Base-by-base conservation (phyloP, 2,888 invertebrate species). In the Iphiclides podalirius region DNA sequence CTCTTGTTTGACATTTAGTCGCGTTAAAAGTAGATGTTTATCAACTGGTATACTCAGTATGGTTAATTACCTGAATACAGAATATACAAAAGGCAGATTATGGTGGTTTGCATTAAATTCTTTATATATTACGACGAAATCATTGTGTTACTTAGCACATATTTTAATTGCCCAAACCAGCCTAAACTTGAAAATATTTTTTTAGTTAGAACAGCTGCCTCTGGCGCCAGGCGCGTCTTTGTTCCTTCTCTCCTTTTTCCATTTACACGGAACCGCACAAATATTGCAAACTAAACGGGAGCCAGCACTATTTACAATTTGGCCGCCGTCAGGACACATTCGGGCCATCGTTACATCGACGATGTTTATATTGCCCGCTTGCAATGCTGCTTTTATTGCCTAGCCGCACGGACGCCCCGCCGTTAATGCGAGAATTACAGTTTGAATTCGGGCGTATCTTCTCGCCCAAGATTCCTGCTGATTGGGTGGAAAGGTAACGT, bases 201-300 rank as follows among this genome's bases (percentile, higher is more conserved):
- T n/a, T n/a, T n/a, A n/a, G n/a, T n/a, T n/a, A n/a, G n/a, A n/a
- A n/a, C n/a, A n/a, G n/a, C n/a, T n/a, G 20, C 58, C 67, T 74
- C 53, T 58, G 33, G 11, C 4, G 2, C 1, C 0, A 3, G 35
- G 35, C 4, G 69, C 54, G 60, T 70, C 82, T 85, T 48, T 55
- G 35, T 20, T 16, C 56, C 20, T n/a, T n/a, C n/a, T 31, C 60
- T 66, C 70, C 74, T 84, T 86, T 86, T 87, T 84, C 86, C 85
- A 85, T 86, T 87, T 86, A 68, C 80, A 84, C 78, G 77, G 69
- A 71, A 77, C 78, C 83, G 72, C 83, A 82, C 83, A 83, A 87
- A 86, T 86, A 87, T 85, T 83, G 84, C 82, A 75, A 84, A 80
- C 85, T 88, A 87, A 88, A 86, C 82, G 79, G 75, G 76, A 69